A percentile compares a stretch with the other conserved stretches of the same genome.
These are phyloP conservation scores for Apocheima hispidaria DNA, from an alignment of 2,888 invertebrate species.

Conservation along the genomic window DNA sequence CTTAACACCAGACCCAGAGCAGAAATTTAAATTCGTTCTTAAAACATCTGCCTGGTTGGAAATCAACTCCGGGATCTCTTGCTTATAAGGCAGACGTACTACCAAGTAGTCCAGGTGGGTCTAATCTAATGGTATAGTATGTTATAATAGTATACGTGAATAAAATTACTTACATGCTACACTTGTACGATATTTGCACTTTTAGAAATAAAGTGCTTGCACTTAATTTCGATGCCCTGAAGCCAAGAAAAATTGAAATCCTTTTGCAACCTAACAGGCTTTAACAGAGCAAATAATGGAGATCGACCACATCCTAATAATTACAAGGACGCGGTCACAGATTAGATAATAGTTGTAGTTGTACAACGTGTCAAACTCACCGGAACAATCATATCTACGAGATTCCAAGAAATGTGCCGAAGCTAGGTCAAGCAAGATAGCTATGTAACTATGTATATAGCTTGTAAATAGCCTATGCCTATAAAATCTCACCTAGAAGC, in stretches of 20 bases:
- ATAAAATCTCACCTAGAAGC: background rate
- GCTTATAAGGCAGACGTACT: no score
- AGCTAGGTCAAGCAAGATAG: conserved; percentile 13
- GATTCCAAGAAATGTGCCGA: conserved; percentile 19
- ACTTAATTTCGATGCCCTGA: no score
- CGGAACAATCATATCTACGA: conserved; percentile 43
- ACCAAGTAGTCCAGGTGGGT: no score
- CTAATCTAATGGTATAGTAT: no score
- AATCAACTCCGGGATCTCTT: no score
- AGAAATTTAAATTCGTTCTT: no score
- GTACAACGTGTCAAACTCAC: conserved; percentile 29
- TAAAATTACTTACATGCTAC: no score
- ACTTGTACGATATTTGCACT: no score
- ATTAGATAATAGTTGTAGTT: conserved; percentile 38
- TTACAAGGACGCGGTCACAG: conserved; percentile 64
- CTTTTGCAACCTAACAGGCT: conserved; percentile 42
- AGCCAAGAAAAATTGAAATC: background rate
- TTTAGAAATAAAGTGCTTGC: no score
- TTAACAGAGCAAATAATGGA: conserved; percentile 65
- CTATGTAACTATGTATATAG: background rate
- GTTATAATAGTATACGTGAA: no score
- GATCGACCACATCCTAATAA: conserved; percentile 76
- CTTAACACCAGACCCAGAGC: no score
- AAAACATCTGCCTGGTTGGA: no score
- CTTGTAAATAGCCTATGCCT: background rate